Base-by-base conservation (phyloP, 2,888 invertebrate species). In the Drosophila anomalata region DNA sequence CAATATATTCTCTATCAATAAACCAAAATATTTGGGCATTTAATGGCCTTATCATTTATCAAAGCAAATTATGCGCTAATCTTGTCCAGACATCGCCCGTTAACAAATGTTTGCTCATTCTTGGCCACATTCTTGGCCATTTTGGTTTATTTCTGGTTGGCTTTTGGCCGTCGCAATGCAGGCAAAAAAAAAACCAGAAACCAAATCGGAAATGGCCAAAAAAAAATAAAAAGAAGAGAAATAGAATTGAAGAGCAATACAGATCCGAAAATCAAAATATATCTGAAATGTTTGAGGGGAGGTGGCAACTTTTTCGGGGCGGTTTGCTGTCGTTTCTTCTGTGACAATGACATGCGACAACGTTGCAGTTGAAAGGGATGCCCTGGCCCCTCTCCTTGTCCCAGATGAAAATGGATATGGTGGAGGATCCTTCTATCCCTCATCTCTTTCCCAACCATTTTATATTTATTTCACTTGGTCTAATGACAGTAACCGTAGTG, bases 211-310 rank as follows among this genome's bases (percentile, higher is more conserved):
- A 39, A 59, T 65, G 41, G 42, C 11, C 12, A 29, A 39, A 14
- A 14, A 14, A 14, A 47, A 48, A 61, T 3, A 17, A 44, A 44
- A 48, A 3, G 9, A 22, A 44, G n/a, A 44, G 36, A 42, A 44
- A 41, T 50, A 36, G 47, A 66, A 77, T 75, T 73, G 75, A 78
- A 80, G 75, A 77, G 60, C 71, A 71, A 81, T 80, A 77, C 73
- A 80, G 78, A 77, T 77, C 67, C 71, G 75, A 77, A 76, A 77
- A 81, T 78, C 79, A 78, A 76, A 76, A 73, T 62, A 70, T 70
- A 59, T 76, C 42, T 73, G 44, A 54, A 73, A 47, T 72, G 44
- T 68, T 71, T 50, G 68, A 52, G 33, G 59, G 33, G 50, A 22
- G 4, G 39, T 26, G 8, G 62, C 63, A 54, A 39, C 67, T 39